Conservation (phyloP, 1,140 invertebrate species). For the Pemphigus obesinymphae region DNA sequence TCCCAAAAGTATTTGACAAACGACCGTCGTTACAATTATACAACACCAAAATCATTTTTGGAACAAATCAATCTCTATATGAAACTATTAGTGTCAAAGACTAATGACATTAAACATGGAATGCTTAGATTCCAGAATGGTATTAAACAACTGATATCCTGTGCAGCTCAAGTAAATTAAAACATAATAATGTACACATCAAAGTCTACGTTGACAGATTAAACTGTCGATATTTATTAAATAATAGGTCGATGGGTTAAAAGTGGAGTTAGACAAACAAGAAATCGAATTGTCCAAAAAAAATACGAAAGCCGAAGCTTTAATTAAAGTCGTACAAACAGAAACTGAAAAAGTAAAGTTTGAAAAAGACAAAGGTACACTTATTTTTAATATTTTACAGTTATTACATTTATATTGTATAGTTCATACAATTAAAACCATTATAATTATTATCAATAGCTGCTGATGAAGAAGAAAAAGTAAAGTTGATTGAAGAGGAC, state of each 20-base stretch:
- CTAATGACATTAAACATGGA: slow-evolving; percentile 68
- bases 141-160: slow-evolving; percentile 76
- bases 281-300: slow-evolving; percentile 82
- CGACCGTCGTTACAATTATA: slow-evolving; percentile 91
- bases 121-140: slow-evolving; percentile 80
- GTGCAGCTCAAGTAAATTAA: slow-evolving; percentile 66
- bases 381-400: too few species aligned
- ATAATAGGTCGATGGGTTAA: slow-evolving; percentile 60
- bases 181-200: slow-evolving; percentile 42
- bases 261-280: slow-evolving; percentile 78
- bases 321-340: slow-evolving; percentile 80
- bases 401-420: too few species aligned
- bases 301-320: slow-evolving; percentile 81
- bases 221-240: slow-evolving; percentile 32
- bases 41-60: slow-evolving; percentile 92
- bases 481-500: slow-evolving; percentile 80
- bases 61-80: slow-evolving; percentile 86
- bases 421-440: too few species aligned
- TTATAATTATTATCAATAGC: slow-evolving; percentile 52
- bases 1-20: slow-evolving; percentile 76
- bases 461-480: slow-evolving; percentile 82
- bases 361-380: slow-evolving; percentile 71
- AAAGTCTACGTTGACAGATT: slow-evolving; percentile 39
- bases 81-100: slow-evolving; percentile 74
- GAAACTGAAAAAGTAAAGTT: slow-evolving; percentile 86